A percentile compares a stretch with the other conserved stretches of the same genome.
These are phyloP conservation scores for Diplazon laetatorius DNA, from an alignment of 2,888 invertebrate genomes.

Conservation along the genomic window DNA sequence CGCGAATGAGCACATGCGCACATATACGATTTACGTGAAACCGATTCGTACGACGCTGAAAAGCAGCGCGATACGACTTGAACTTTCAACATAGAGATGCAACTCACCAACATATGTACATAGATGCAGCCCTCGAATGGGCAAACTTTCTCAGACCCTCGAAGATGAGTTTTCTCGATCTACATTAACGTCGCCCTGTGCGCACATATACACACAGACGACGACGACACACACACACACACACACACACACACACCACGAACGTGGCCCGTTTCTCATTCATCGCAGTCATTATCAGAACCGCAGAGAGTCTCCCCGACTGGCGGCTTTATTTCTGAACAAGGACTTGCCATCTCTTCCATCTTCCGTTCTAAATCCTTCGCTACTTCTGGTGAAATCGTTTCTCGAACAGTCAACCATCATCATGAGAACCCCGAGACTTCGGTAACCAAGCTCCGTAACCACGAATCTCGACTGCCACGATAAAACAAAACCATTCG, in stretches of 20 bases:
- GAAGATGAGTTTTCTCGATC: conserved; percentile 52
- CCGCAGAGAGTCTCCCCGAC: conserved; percentile 63
- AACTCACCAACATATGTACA: no score
- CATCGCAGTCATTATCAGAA: conserved; percentile 73
- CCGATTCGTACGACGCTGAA: not conserved
- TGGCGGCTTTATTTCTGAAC: conserved; percentile 55
- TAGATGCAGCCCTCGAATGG: conserved; percentile 33
- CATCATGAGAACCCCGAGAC: not conserved
- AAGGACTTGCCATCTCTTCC: conserved; percentile 17
- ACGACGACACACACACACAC: no score
- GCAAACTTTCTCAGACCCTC: conserved; percentile 40
- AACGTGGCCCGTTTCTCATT: conserved; percentile 73
- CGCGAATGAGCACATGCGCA: not conserved
- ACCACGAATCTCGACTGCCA: no score
- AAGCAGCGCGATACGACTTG: conserved; percentile 3
- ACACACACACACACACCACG: conserved; percentile 2
- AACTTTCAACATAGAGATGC: not conserved
- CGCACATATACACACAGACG: no score
- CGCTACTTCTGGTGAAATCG: conserved; percentile 36
- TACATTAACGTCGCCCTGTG: not conserved
- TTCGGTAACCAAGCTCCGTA: not conserved
- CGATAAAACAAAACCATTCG: not conserved
- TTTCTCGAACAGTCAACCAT: not conserved
- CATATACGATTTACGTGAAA: not conserved
- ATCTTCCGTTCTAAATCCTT: conserved; percentile 43